Evolutionary conservation across 1,140 invertebrate species (phyloP), one percentile per base, ranked within the genome.

Genomic region (Rhyzopertha dominica): DNA sequence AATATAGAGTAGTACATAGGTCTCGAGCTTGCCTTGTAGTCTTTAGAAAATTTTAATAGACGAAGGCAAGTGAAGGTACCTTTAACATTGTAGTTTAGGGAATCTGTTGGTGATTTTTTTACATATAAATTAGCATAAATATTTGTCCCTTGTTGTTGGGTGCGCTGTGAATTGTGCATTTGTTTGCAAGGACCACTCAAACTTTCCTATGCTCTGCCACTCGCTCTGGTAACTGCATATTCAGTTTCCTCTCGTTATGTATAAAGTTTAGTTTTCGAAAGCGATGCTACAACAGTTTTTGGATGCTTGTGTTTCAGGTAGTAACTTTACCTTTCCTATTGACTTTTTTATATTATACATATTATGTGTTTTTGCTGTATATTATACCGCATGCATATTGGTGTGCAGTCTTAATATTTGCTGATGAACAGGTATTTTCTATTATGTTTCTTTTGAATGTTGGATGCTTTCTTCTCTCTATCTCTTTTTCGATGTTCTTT

Each of bases 101-200:
- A n/a, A n/a, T n/a, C n/a, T n/a, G n/a, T n/a, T n/a, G n/a, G n/a
- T n/a, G n/a, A n/a, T n/a, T n/a, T 26, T 37, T 37, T 7, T 5
- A 20, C 3, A 19, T 17, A 5, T 16, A 32, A 32, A 16, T 14
- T 43, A 43, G 31, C 18, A 9, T 40, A 25, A 13, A 32, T 44
- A 18, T 29, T 35, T 54, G 52, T 51, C 57, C 25, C 49, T 44
- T 60, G 60, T 58, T 59, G 54, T 58, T 54, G 60, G 57, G 60
- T 66, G 60, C 62, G 59, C 62, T 66, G 59, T 61, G 56, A 66
- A 52, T 53, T 63, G 59, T 66, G 63, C 63, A 66, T 64, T 63
- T 58, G 58, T 62, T 55, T 71, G 74, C 76, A 81, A 82, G 80
- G 80, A 82, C 80, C 79, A 80, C 78, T 81, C 79, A 81, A 82